Evolutionary conservation across 2,888 invertebrate species (phyloP), one percentile per base, ranked within the genome.

Genomic region (Criorhina ranunculi): DNA sequence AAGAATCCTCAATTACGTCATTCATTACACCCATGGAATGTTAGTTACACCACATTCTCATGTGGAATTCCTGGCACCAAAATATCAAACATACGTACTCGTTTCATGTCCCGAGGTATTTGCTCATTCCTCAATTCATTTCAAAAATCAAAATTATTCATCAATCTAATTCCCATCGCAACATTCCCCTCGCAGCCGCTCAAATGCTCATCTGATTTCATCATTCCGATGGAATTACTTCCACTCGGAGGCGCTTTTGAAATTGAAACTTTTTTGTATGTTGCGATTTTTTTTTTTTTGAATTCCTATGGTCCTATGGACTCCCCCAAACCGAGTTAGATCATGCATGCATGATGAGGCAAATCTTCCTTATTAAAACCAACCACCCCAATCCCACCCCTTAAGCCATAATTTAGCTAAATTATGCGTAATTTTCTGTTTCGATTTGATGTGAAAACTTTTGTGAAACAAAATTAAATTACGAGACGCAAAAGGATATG

Each of bases 391-490:
- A 24, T 37, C n/a, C 15, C 4, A 1, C n/a, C 40, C 2, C 53
- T 24, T 4, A 12, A 49, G 31, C 15, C 55, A 55, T 35, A 59
- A 57, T 59, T 76, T 60, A 4, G 15, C 51, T 8, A 62, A 67
- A 51, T 67, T 67, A 76, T 67, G 49, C 59, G 59, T 42, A 24
- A 59, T 73, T 60, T 59, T 67, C 9, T 24, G 42, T 17, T 42
- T 33, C 49, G 42, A 59, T 59, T 59, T 31, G 42, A 76, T 51
- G 67, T 17, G 33, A 67, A 60, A 77, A 67, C 40, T 76, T 59
- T 64, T 7, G 6, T 7, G 5, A 15, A 35, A 17, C n/a, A 40
- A 46, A 37, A 37, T 55, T 46, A 37, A 44, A 66, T 64, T 37
- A 66, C 19, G 29, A n/a, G 24, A 2, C 37, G 29, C 37, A 2